Evolutionary conservation across 2,888 invertebrate species (phyloP), one percentile per base, ranked within the genome.

Genomic region (Actias luna): DNA sequence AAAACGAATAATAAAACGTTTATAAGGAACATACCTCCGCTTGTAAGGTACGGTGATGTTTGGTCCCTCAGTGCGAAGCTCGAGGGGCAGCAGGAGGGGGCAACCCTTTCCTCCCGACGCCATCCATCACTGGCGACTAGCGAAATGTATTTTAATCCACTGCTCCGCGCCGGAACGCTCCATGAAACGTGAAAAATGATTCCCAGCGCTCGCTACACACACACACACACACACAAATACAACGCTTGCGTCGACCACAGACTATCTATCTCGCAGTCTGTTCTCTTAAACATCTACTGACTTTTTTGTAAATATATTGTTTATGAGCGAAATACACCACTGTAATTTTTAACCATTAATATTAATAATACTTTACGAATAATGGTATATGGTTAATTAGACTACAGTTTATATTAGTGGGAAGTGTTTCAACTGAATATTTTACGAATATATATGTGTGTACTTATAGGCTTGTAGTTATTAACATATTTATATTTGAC

Each of bases 161-260:
- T 90, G 80, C 82, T 82, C 84, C 83, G 81, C 84, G 82, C 84
- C 81, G 76, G 80, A 74, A 68, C 87, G 89, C 88, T 92, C 89
- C 92, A 92, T 91, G 90, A 89, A 90, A 90, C 86, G 89, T 92
- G 92, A 92, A 91, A 92, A 92, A 92, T 92, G 92, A 92, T 91
- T 84, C 79, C 75, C 73, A 65, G 67, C 71, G 74, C 78, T 70
- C 80, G 73, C 82, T n/a, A 74, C 79, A 73, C 69, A 65, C 73
- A 60, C 64, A 60, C 14, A 3, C 12, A 74, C 82, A 74, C 79
- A 73, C 69, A 65, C 73, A 60, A 63, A 60, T 27, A 3, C 12
- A 50, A 7, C 52, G 18, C 22, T 65, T 36, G 57, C 57, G 16
- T 14, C 25, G 18, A 2, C 35, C 46, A 35, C 31, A 46, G 25